A percentile compares a stretch with the other conserved stretches of the same genome.
Conservation (phyloP, 2,113 vertebrate species). For the Myotis brandtii region DNA sequence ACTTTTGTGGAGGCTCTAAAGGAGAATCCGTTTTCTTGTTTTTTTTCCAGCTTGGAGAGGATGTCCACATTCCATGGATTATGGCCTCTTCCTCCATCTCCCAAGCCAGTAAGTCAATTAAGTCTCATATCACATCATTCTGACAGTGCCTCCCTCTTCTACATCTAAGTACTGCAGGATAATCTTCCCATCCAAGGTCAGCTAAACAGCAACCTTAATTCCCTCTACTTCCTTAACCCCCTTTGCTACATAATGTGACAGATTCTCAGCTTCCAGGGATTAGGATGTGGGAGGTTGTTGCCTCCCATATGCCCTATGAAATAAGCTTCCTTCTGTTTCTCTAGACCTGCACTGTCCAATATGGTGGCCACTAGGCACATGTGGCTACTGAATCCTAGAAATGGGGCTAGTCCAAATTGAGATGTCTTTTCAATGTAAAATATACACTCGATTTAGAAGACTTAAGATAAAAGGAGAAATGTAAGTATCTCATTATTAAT, state of each 20-base stretch:
- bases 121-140: background rate
- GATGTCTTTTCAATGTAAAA: background rate
- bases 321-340: background rate
- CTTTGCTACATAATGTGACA: background rate
- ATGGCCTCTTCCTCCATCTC: background rate
- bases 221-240: background rate
- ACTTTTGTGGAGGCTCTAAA: background rate
- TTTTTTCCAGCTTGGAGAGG: background rate
- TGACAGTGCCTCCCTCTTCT: background rate
- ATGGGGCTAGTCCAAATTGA: background rate
- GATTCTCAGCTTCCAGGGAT: background rate
- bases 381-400: background rate
- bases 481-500: background rate
- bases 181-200: background rate
- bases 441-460: background rate
- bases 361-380: background rate
- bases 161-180: background rate
- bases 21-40: background rate
- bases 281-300: background rate
- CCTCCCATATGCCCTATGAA: background rate
- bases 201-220: background rate
- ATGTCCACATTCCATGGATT: no score
- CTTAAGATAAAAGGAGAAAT: background rate
- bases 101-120: background rate
- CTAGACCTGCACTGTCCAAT: accelerated